Base-by-base conservation (phyloP, 2,888 invertebrate genomes). In the Microctonus aethiopoides region DNA sequence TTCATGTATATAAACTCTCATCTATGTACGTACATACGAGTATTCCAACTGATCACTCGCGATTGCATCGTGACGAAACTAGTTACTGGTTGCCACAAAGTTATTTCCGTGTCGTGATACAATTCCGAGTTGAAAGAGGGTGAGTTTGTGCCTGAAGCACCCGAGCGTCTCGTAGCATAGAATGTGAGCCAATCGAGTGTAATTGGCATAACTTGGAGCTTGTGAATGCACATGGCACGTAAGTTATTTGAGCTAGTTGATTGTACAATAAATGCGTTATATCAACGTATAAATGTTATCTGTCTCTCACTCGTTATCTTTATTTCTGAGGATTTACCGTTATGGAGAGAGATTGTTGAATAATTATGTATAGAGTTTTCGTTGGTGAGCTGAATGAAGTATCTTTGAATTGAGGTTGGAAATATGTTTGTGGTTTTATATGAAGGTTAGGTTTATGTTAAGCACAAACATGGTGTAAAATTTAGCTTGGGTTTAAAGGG, bases 121-220 rank as follows among this genome's bases (percentile, higher is more conserved):
- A 51, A 51, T 46, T 63, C 51, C 51, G 20, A 51, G 24, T 41
- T 41, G 62, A 51, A 13, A 24, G n/a, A 22, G 46, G 20, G 62
- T 51, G 51, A 20, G 16, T 29, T 29, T 41, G 16, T 13, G 16
- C 29, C 16, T 20, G 32, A 16, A 36, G 36, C 32, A 34, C 22
- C n/a, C 59, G 22, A 34, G 13, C n/a, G n/a, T 32, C 59, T 13
- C n/a, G 29, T 46, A 46, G 46, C 10, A 41, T 36, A 63, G 62
- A 61, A 63, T 63, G 62, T 39, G 22, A 63, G 24, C 46, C 62
- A 63, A 63, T 63, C 51, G 62, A 46, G 62, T 63, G 62, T 63
- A 63, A 63, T 63, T 63, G 62, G 62, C 62, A 63, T 63, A 63
- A 63, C 51, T 29, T 20, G 62, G 32, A 16, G 20, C 29, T 62